These are phyloP conservation scores for Drosophila monieri DNA, from an alignment of 2,888 invertebrate genomes.

Conservation along the genomic window DNA sequence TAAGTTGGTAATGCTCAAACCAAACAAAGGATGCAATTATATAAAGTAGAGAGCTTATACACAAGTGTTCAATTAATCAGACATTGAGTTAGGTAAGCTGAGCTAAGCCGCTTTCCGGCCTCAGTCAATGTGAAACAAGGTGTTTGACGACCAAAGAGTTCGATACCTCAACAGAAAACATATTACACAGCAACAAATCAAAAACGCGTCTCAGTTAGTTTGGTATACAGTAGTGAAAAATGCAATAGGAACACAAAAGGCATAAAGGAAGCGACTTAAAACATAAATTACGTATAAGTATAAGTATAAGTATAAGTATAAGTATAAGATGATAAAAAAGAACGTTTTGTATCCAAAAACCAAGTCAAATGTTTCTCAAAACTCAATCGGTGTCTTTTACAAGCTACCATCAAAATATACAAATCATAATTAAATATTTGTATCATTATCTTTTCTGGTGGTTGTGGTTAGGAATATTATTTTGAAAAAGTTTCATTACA, in stretches of 20 bases:
- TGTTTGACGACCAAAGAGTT: constrained; percentile 27
- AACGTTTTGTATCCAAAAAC: constrained; percentile 59
- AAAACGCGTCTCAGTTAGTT: constrained; percentile 30
- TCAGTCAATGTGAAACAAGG: constrained; percentile 2
- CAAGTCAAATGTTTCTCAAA: constrained; percentile 62
- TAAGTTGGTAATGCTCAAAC: constrained; percentile 22
- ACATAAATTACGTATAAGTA: constrained; percentile 23
- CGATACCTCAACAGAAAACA: constrained; percentile 30
- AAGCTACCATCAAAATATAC: constrained; percentile 70
- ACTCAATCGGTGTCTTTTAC: constrained; percentile 63
- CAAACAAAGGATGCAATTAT: constrained; percentile 50
- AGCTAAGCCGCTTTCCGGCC: constrained; percentile 26
- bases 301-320: constrained; percentile 19
- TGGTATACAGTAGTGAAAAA: constrained; percentile 22
- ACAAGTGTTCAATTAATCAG: constrained; percentile 39
- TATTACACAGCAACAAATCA: constrained; percentile 33
- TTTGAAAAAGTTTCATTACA: constrained; percentile 82
- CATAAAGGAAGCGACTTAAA: constrained; percentile 37
- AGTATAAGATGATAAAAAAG: constrained; percentile 26
- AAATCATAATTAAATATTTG: constrained; percentile 52
- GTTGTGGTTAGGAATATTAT: constrained; percentile 62
- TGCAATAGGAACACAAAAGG: constrained; percentile 24
- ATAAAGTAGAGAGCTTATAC: constrained; percentile 37
- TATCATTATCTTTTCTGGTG: constrained; percentile 49
- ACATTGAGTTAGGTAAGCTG: constrained; percentile 39